Evolutionary conservation across 2,888 invertebrate species (phyloP).

Genomic region (Volucella inflata): DNA sequence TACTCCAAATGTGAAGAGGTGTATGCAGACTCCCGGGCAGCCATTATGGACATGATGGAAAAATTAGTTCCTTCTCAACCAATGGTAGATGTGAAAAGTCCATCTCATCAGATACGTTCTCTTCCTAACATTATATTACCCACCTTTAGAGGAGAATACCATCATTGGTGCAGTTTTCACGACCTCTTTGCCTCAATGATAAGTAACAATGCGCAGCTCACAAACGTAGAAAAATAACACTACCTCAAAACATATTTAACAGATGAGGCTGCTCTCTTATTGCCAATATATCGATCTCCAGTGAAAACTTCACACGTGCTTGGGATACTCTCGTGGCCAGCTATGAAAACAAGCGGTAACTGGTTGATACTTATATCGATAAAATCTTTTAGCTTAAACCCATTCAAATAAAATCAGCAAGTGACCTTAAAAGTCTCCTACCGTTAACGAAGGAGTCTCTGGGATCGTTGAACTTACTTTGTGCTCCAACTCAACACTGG

Average conservation of each 20-base stretch:
- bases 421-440: neutral
- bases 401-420: neutral
- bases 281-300: neutral
- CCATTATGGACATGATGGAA: neutral
- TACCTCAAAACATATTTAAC: neutral
- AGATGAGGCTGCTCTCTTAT: conserved; percentile 1
- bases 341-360: conserved; percentile 1
- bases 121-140: conserved; percentile 1
- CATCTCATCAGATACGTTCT: conserved; percentile 1
- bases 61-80: neutral
- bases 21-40: neutral
- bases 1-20: neutral
- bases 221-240: no score
- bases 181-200: neutral
- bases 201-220: neutral
- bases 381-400: neutral
- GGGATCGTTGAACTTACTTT: neutral
- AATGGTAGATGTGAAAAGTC: no score
- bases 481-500: neutral
- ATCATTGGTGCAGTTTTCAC: conserved; percentile 3
- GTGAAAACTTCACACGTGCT: no score
- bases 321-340: neutral
- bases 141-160: conserved; percentile 1
- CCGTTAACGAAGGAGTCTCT: neutral
- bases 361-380: neutral